Evolutionary conservation across 2,113 vertebrate genomes (phyloP), one percentile per base, ranked within the genome.

Genomic region (Microtus montanus): DNA sequence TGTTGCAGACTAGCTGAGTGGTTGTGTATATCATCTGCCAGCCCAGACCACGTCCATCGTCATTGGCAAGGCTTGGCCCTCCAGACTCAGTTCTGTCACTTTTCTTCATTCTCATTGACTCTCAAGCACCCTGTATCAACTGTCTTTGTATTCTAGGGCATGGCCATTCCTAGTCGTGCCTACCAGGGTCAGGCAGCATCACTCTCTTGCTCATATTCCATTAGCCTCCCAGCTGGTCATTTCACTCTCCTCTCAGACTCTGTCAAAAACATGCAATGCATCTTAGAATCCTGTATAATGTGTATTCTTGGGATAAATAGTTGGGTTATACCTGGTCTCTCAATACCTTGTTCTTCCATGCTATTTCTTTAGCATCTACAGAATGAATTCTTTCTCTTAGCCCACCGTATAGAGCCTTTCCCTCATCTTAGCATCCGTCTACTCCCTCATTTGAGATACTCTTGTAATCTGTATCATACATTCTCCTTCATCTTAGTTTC

Each of bases 1-100:
- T 47, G 17, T 30, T 41, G 0, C 13, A 2, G 7, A 13, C n/a
- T 35, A 3, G 28, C 74, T 68, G n/a, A 1, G 44, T 47, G 0
- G 5, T 64, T 22, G 44, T 86, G 7, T 17, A 7, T 8, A 0
- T 78, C 20, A 0, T 13, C 28, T 35, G 0, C 52, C 41, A 66
- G 64, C 44, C n/a, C 26, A 64, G 35, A 24, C 58, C 35, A 0
- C 20, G 71, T 30, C 24, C 17, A 0, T 52, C n/a, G 49, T 41
- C 30, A 5, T 0, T 7, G 2, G 7, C 15, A 68, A 52, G 88
- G 33, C 71, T 38, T 38, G 2, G 35, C 54, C 30, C n/a, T 85
- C 64, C 79, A 71, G n/a, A 38, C 35, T 64, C 63, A 20, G 22
- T 58, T 47, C 74, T 22, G 4, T 10, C 80, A 1, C 38, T 78